Evolutionary conservation across 2,888 invertebrate genomes (phyloP).

Genomic region (Perithous albicinctus): DNA sequence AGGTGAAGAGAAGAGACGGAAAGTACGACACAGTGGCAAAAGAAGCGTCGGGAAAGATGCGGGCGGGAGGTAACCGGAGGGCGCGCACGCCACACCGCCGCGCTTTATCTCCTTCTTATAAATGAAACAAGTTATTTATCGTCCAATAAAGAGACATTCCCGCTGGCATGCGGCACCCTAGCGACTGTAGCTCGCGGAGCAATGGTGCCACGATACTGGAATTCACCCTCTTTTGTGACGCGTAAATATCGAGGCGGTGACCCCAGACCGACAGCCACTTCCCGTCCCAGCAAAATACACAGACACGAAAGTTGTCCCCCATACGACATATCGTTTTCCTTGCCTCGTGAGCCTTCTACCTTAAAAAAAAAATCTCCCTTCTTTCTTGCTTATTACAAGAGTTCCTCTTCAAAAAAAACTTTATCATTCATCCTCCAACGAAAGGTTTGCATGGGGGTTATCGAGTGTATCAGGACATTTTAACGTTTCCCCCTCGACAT

Average conservation of each 20-base stretch:
- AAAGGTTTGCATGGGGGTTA: no score
- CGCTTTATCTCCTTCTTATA: constrained; percentile 79
- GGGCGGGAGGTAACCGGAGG: constrained; percentile 44
- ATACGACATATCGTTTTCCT: constrained; percentile 2
- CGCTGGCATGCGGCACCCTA: constrained; percentile 70
- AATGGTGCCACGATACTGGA: constrained; percentile 34
- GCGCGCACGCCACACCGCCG: constrained; percentile 61
- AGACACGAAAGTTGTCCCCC: background rate
- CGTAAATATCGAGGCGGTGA: constrained; percentile 77
- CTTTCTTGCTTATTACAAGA: background rate
- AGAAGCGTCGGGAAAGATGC: constrained; percentile 1
- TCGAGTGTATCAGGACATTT: no score
- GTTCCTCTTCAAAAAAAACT: background rate
- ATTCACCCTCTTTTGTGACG: constrained; percentile 70
- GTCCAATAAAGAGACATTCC: constrained; percentile 81
- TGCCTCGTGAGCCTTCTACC: background rate
- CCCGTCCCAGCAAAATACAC: background rate
- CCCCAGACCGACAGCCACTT: constrained; percentile 55
- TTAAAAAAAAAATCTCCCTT: background rate
- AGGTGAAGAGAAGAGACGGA: background rate
- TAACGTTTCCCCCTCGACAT: no score
- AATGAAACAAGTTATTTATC: constrained; percentile 82
- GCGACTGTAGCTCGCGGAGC: constrained; percentile 70
- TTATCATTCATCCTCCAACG: no score
- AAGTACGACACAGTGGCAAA: constrained; percentile 13